phyloP scores from a whole-genome alignment of 2,888 invertebrate species.

The Falcaria lacertinaria region DNA sequence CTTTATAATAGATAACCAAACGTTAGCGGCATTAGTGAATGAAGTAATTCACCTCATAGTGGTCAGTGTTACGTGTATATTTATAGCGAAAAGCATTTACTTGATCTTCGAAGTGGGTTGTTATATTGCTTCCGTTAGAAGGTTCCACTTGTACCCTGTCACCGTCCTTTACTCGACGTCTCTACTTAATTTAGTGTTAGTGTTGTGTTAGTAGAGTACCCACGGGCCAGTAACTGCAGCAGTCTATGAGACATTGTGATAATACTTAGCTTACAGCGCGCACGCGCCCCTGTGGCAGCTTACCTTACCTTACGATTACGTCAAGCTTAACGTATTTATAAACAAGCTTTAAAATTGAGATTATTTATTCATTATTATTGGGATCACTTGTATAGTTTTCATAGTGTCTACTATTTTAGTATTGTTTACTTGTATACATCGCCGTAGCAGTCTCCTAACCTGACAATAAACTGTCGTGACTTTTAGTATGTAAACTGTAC shows the following conservation, averaged over 20 bases:
- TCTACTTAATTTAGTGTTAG: constrained; percentile 76
- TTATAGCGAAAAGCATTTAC: constrained; percentile 66
- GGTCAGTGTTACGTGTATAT: constrained; percentile 65
- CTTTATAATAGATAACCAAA: constrained; percentile 26
- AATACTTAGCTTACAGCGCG: constrained; percentile 46
- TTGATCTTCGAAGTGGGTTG: constrained; percentile 45
- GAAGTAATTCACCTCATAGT: constrained; percentile 61
- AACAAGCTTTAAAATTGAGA: constrained; percentile 74
- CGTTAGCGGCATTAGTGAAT: constrained; percentile 57
- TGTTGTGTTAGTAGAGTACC: constrained; percentile 63
- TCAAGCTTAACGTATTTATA: constrained; percentile 62
- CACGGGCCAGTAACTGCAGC: constrained; percentile 72
- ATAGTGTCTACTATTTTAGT: constrained; percentile 38
- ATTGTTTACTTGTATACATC: constrained; percentile 32
- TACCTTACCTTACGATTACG: constrained; percentile 29
- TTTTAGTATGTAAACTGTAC: constrained; percentile 37
- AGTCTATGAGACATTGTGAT: constrained; percentile 78
- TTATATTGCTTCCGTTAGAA: constrained; percentile 54
- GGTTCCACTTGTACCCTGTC: constrained; percentile 46
- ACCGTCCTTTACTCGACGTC: constrained; percentile 72
- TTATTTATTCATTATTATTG: constrained; percentile 69
- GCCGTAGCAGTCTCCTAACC: constrained; percentile 39
- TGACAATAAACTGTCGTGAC: constrained; percentile 58
- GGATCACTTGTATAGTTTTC: constrained; percentile 43
- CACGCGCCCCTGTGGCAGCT: constrained; percentile 38